Evolutionary conservation across 2,888 invertebrate genomes (phyloP).

Genomic region (Aphidius colemani): DNA sequence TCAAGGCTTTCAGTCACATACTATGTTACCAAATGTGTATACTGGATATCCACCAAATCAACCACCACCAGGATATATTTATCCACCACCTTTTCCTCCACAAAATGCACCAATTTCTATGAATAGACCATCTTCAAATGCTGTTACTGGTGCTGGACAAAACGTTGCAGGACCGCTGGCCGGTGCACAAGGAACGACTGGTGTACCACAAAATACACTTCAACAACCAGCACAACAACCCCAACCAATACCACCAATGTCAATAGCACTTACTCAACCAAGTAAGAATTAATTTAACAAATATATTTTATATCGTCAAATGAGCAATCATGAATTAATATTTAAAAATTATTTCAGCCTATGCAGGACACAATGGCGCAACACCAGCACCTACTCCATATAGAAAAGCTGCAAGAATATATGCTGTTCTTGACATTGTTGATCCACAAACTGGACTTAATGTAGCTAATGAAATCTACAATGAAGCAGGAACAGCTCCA

Average conservation of each 20-base stretch:
- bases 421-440: conserved; percentile 60
- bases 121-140: conserved; percentile 47
- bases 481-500: conserved; percentile 61
- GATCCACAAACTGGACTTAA: conserved; percentile 64
- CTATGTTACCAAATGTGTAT: not conserved
- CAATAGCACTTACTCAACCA: conserved; percentile 46
- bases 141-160: conserved; percentile 51
- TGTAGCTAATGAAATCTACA: conserved; percentile 61
- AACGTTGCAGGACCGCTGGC: conserved; percentile 51
- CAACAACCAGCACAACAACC: conserved; percentile 52
- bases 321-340: not conserved
- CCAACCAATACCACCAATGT: conserved; percentile 47
- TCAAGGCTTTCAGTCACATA: not conserved
- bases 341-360: conserved; percentile 34
- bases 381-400: conserved; percentile 39
- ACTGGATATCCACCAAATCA: no score
- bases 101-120: conserved; percentile 44
- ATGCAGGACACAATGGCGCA: conserved; percentile 49
- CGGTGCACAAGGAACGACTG: conserved; percentile 51
- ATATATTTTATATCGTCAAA: not conserved
- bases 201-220: conserved; percentile 51
- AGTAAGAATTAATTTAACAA: conserved; percentile 35
- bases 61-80: conserved; percentile 30
- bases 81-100: conserved; percentile 32
- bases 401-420: conserved; percentile 43